phyloP scores from a whole-genome alignment of 2,113 vertebrate genomes.

The Salvelinus fontinalis region DNA sequence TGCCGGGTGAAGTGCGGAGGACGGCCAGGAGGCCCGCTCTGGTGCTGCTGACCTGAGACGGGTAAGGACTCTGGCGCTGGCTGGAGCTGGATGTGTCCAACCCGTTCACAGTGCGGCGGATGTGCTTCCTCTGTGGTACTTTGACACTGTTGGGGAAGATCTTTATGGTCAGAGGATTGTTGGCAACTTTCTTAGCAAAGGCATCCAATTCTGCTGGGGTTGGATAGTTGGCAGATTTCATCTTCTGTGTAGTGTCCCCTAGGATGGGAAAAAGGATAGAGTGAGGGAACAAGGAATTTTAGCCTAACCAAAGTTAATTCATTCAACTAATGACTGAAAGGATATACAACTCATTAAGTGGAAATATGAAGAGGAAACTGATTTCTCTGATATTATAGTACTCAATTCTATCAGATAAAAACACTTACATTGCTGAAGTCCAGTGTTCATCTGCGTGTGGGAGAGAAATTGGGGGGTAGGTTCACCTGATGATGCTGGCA shows the following conservation, averaged over 20 bases:
- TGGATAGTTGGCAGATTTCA: slow-evolving; percentile 98
- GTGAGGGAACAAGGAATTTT: background rate
- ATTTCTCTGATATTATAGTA: background rate
- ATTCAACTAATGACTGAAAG: background rate
- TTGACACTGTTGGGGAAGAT: slow-evolving; percentile 98
- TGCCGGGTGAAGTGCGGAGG: slow-evolving; percentile 83
- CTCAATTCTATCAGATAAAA: background rate
- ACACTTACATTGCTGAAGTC: slow-evolving; percentile 98
- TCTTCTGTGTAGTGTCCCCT: slow-evolving; percentile 99
- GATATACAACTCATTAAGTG: background rate
- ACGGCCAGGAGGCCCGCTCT: slow-evolving; percentile 94
- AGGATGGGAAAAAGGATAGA: slow-evolving; percentile 60
- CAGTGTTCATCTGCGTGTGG: slow-evolving; percentile 99
- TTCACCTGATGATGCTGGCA: slow-evolving; percentile 92
- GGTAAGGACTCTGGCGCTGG: slow-evolving; percentile 95
- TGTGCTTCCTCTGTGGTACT: slow-evolving; percentile 98
- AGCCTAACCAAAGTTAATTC: background rate
- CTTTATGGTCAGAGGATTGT: slow-evolving; percentile 97
- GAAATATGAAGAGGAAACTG: background rate
- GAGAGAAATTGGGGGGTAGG: slow-evolving; percentile 89
- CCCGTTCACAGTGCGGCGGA: slow-evolving; percentile 97
- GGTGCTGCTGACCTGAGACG: slow-evolving; percentile 87
- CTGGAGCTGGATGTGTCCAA: slow-evolving; percentile 87
- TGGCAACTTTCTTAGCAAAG: slow-evolving; percentile 99
- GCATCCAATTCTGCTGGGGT: slow-evolving; percentile 99